Evolutionary conservation across 2,113 vertebrate species (phyloP).

Genomic region (Gracilinanus agilis): DNA sequence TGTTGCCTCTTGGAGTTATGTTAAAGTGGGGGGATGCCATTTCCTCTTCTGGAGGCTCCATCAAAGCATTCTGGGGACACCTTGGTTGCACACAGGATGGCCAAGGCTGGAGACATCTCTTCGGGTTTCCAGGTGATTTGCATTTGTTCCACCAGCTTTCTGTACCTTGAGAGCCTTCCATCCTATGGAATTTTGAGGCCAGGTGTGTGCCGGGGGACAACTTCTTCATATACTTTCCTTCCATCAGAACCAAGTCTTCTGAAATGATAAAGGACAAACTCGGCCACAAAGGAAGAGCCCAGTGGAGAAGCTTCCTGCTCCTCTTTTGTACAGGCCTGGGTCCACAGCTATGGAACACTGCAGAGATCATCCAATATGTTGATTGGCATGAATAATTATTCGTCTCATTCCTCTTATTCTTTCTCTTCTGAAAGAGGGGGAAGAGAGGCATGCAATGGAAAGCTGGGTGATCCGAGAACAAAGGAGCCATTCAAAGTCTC

Average conservation of each 20-base stretch:
- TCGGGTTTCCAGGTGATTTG: not conserved
- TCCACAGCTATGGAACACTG: not conserved
- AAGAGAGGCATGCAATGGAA: not conserved
- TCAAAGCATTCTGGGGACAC: not conserved
- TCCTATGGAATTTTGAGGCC: not conserved
- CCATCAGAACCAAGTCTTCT: not conserved
- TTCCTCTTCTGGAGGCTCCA: not conserved
- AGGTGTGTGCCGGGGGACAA: not conserved
- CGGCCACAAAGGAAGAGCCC: not conserved
- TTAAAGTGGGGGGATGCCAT: not conserved
- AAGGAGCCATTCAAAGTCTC: not conserved
- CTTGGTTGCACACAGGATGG: not conserved
- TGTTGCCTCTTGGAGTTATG: not conserved
- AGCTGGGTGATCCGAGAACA: not conserved
- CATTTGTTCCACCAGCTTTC: not conserved
- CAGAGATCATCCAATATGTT: not conserved
- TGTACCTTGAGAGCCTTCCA: not conserved
- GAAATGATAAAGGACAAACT: not conserved
- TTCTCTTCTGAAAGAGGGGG: not conserved
- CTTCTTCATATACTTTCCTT: not conserved
- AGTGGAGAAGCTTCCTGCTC: not conserved
- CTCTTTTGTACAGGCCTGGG: not conserved
- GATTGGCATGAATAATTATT: not conserved
- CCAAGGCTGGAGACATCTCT: not conserved
- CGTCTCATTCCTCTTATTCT: not conserved